Percentiles rank a stretch among this genome's conserved stretches.
phyloP scores from a whole-genome alignment of 2,888 invertebrate species.

The Heliothis peltigera region DNA sequence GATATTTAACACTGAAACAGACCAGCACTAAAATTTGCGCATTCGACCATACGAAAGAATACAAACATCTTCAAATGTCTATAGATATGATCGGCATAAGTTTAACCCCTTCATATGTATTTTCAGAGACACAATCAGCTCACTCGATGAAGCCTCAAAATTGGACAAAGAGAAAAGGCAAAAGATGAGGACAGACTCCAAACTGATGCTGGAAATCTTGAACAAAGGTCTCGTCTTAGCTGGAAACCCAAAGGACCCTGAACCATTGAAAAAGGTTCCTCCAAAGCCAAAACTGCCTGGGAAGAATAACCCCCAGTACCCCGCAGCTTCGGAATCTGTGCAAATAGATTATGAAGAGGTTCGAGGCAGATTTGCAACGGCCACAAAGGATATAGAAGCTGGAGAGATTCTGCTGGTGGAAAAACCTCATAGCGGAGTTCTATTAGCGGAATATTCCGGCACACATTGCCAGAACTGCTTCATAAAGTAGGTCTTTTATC shows the following conservation, averaged over 20 bases:
- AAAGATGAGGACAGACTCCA: constrained; percentile 91
- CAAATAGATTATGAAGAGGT: constrained; percentile 90
- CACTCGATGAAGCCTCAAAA: constrained; percentile 91
- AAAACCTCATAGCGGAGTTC: constrained; percentile 92
- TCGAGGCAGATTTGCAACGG: constrained; percentile 93
- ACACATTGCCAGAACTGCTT: constrained; percentile 94
- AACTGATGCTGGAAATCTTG: constrained; percentile 92
- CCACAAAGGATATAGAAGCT: constrained; percentile 91
- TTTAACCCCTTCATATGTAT: not conserved
- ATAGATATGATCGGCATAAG: no score
- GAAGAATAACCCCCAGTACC: constrained; percentile 85
- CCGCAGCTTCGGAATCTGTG: constrained; percentile 91
- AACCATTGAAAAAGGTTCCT: constrained; percentile 76
- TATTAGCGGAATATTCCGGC: constrained; percentile 91
- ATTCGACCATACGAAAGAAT: no score
- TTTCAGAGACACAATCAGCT: constrained; percentile 91
- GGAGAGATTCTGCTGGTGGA: constrained; percentile 94
- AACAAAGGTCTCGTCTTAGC: constrained; percentile 90
- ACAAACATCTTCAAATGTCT: no score
- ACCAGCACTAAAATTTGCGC: no score
- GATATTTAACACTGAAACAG: no score
- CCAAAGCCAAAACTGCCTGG: constrained; percentile 82
- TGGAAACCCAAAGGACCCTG: constrained; percentile 78
- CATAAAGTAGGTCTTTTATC: constrained; percentile 84
- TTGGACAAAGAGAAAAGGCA: constrained; percentile 90